Evolutionary conservation across 2,888 invertebrate species (phyloP), one percentile per base, ranked within the genome.

Genomic region (Ditylenchus weischeri): DNA sequence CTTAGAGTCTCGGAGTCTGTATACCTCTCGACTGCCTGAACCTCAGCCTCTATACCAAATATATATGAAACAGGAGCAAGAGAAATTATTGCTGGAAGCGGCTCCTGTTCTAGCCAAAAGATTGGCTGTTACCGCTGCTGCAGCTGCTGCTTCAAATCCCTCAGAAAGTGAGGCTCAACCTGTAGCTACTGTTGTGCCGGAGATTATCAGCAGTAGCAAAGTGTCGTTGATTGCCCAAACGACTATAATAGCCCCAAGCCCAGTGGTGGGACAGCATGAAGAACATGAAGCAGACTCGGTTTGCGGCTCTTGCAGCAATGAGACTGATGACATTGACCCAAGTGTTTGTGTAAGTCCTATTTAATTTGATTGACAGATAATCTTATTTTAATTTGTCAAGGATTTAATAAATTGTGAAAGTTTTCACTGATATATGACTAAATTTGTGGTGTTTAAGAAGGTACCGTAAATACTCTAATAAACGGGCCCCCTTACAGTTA

Each of bases 21-120:
- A 59, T 35, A 59, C 66, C 70, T 77, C 68, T 67, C 70, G 62
- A 64, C 62, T 79, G n/a, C 77, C 79, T 2, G 73, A 69, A n/a
- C 72, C 73, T 29, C 79, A 78, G 62, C 79, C 79, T 11, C 66
- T 79, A 11, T 79, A 79, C 65, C 79, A 79, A 64, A 75, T 77
- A 59, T 79, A 79, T 66, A 77, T 79, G 76, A 57, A 78, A 21
- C 76, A 77, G 38, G 75, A 78, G 50, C 75, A 75, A 57, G 72
- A 76, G 47, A 72, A 71, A 57, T 58, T 78, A 62, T 59, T 74
- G 38, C 54, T 54, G 11, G 71, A 69, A 18, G 71, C 63, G 19
- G 62, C 8, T 35, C 64, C 36, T 10, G 29, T n/a, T 19, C 13
- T 21, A 19, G n/a, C 19, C 36, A 38, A 23, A 8, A 35, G 35